Base-by-base conservation (phyloP, 2,888 invertebrate genomes). In the Digitonthophagus gazella region DNA sequence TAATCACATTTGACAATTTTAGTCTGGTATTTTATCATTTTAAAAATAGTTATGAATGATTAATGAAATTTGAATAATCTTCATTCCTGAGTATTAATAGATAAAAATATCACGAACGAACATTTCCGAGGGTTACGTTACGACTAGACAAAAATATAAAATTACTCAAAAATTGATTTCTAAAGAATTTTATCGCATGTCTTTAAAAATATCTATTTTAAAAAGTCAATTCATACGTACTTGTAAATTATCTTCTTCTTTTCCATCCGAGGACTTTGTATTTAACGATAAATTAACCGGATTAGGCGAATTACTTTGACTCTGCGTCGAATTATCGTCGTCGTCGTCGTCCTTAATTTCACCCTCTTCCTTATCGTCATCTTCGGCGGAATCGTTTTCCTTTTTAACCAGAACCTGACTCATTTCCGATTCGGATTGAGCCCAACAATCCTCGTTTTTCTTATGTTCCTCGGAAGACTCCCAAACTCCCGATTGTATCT, bases 401-500 rank as follows among this genome's bases (percentile, higher is more conserved):
- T 76, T 76, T 72, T 80, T 76, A 69, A 76, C 74, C 67, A 72
- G 72, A 72, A 74, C 70, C 72, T 66, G 66, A 19, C 19, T 55
- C 1, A 66, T 58, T 11, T 54, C 67, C 65, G 64, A 66, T 69
- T 58, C 76, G 67, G 65, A 69, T 71, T 54, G 83, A 81, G 67
- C 85, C 87, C 84, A 88, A 85, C 75, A 76, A 64, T 77, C 76
- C 67, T 79, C 79, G 56, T 79, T 64, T 8, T 64, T 64, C 44
- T 63, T 67, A 85, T 86, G 67, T 84, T 85, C 76, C 83, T 85
- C 74, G 56, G 81, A 80, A 56, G 86, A 86, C 79, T 86, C 85
- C 90, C 91, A 91, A 78, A 91, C 89, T 77, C 93, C 93, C 73
- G 93, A 92, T 83, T 93, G 93, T 75, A 94, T 94, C 85, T 93